Conservation (phyloP, 2,888 invertebrate species). For the Brachypalpus laphriformis region DNA sequence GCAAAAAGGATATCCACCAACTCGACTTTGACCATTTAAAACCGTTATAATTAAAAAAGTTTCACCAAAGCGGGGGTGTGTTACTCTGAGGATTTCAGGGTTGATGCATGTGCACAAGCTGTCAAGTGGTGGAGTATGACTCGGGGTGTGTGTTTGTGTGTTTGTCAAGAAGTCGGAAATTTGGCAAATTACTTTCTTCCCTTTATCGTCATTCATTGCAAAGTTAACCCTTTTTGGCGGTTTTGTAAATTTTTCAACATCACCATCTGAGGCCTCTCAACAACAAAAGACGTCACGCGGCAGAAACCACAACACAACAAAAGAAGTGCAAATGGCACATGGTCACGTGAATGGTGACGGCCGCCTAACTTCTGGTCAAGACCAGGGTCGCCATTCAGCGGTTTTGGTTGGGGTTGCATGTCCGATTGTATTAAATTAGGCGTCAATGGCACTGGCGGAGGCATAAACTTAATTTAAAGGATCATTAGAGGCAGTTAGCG, state of each 20-base stretch:
- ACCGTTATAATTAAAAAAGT: conserved; percentile 72
- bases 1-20: conserved; percentile 42
- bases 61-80: conserved; percentile 47
- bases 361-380: conserved; percentile 36
- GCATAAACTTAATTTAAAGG: conserved; percentile 72
- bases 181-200: conserved; percentile 60
- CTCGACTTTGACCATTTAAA: conserved; percentile 66
- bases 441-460: conserved; percentile 61
- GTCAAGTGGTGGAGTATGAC: conserved; percentile 10
- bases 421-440: conserved; percentile 68
- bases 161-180: conserved; percentile 48
- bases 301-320: conserved; percentile 39
- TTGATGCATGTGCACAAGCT: conserved; percentile 39
- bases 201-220: conserved; percentile 33
- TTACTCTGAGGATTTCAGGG: conserved; percentile 22
- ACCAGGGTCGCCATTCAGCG: conserved; percentile 10
- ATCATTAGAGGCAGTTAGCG: conserved; percentile 69
- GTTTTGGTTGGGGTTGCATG: conserved; percentile 49
- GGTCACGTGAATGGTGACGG: conserved; percentile 63
- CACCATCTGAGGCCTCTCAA: conserved; percentile 37
- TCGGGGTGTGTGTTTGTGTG: conserved; percentile 2
- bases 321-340: conserved; percentile 68
- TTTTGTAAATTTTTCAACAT: conserved; percentile 7
- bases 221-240: conserved; percentile 53
- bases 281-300: conserved; percentile 58